Evolutionary conservation across 2,113 vertebrate species (phyloP), one percentile per base, ranked within the genome.

Genomic region (Pelobates fuscus): DNA sequence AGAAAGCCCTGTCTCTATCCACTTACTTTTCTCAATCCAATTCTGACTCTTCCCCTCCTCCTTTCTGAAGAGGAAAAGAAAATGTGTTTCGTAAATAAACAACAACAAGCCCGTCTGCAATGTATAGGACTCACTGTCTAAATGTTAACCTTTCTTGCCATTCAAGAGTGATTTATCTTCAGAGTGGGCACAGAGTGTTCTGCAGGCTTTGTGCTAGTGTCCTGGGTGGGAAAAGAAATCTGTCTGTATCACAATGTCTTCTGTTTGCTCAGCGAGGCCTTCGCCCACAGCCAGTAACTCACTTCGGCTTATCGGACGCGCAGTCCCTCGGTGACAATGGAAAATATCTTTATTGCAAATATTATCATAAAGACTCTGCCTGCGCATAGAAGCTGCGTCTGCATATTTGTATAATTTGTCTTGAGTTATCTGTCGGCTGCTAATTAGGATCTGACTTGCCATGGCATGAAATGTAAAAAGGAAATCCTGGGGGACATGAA

Each of bases 301-400:
- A 73, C 79, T 83, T 78, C 79, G 62, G 62, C 71, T 87, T 86
- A 87, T 85, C 85, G 86, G 81, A 83, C 71, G 67, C 0, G 2
- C 27, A 1, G 58, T 85, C 81, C 81, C 76, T 41, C 27, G 70
- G 70, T 80, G 80, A 82, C 67, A 71, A 52, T 21, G 0, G 59
- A 71, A 78, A 79, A 81, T 85, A 81, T 81, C 81, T 88, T 88
- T 68, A 83, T 88, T 87, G 79, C 84, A 85, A 83, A 80, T 82
- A 78, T 72, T 73, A 82, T 69, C 79, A 75, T 62, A 77, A 81
- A 66, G 80, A 69, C 59, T 15, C 54, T 18, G 26, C 37, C 0
- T 70, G 79, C 74, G 75, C 73, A 21, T 2, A 21, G 78, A 82
- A 85, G 67, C 76, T 25, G 2, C 52, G 69, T 80, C 78, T 83